Conservation (phyloP, 92 coral and sea anemone genomes). For the Porites lobata region DNA sequence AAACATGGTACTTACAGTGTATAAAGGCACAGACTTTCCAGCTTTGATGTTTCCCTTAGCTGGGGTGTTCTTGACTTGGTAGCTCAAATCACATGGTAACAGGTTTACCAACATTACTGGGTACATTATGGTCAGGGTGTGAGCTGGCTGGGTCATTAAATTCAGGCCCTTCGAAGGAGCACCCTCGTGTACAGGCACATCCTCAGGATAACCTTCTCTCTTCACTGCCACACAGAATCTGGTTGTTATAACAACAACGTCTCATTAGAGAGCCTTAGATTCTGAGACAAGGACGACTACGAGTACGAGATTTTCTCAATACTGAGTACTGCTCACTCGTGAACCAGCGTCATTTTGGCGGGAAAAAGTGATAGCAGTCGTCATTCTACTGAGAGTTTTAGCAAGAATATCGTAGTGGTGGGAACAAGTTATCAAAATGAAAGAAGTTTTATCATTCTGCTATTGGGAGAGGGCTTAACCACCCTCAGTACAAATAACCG, state of each 20-base stretch:
- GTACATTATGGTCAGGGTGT: slow-evolving; percentile 90
- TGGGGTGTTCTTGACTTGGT: slow-evolving; percentile 73
- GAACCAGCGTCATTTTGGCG: too few relatives aligned
- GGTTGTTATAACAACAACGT: neutral
- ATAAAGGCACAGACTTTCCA: slow-evolving; percentile 89
- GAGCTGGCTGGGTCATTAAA: slow-evolving; percentile 89
- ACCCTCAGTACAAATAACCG: too few relatives aligned
- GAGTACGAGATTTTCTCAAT: too few relatives aligned
- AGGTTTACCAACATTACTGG: slow-evolving; percentile 94
- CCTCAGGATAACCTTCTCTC: slow-evolving; percentile 96
- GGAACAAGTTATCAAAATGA: too few relatives aligned
- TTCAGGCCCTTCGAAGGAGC: slow-evolving; percentile 43
- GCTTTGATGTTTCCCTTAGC: slow-evolving; percentile 91
- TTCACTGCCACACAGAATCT: slow-evolving; percentile 93
- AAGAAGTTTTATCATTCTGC: too few relatives aligned
- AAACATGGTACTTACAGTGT: slow-evolving; percentile 71
- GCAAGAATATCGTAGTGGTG: too few relatives aligned
- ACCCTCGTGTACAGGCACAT: slow-evolving; percentile 53
- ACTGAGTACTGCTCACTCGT: too few relatives aligned
- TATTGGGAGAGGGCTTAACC: too few relatives aligned
- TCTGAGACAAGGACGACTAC: too few relatives aligned
- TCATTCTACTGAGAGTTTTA: too few relatives aligned
- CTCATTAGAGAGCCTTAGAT: too few relatives aligned
- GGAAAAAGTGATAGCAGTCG: too few relatives aligned
- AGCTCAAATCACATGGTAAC: slow-evolving; percentile 90